Percentiles rank a stretch among this genome's conserved stretches.
Evolutionary conservation across 2,797 vertebrate genomes (phyloP).

Genomic region (Tokudaia muenninki): DNA sequence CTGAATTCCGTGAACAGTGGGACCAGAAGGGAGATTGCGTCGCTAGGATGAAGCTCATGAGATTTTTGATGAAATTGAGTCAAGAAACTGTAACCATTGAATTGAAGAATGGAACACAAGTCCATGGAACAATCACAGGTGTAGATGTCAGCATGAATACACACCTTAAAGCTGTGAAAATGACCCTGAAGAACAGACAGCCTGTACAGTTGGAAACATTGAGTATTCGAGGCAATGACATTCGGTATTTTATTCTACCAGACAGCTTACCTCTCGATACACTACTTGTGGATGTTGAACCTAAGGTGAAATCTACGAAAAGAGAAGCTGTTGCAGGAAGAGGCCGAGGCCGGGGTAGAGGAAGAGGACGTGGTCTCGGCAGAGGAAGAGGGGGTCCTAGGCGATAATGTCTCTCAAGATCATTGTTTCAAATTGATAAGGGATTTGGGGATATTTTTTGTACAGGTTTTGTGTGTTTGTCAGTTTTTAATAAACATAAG

Average conservation of each 20-base stretch:
- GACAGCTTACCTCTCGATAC: slow-evolving; percentile 99
- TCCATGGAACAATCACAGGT: slow-evolving; percentile 86
- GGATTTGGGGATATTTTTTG: slow-evolving; percentile 71
- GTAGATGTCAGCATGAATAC: slow-evolving; percentile 99
- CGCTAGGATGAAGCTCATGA: no score
- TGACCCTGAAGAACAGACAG: slow-evolving; percentile 98
- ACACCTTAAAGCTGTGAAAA: slow-evolving; percentile 98
- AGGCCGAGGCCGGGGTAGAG: slow-evolving; percentile 90
- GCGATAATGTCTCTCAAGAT: slow-evolving; percentile 85
- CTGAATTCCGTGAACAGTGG: no score
- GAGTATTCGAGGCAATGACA: slow-evolving; percentile 99
- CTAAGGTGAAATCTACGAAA: slow-evolving; percentile 99
- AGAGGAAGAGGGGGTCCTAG: slow-evolving; percentile 91
- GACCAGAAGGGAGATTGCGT: no score
- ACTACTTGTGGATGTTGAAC: slow-evolving; percentile 97
- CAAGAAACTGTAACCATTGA: no score
- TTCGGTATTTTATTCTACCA: slow-evolving; percentile 98
- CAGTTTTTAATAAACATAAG: slow-evolving; percentile 84
- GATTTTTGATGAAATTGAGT: no score
- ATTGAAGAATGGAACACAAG: no score
- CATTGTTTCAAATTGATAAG: slow-evolving; percentile 69
- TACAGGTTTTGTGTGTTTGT: slow-evolving; percentile 82
- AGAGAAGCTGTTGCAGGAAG: slow-evolving; percentile 95
- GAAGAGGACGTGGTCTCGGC: slow-evolving; percentile 89
- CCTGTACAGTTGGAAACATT: slow-evolving; percentile 98